Conservation (phyloP, 1,140 invertebrate genomes). For the Drosophila carrolli region DNA sequence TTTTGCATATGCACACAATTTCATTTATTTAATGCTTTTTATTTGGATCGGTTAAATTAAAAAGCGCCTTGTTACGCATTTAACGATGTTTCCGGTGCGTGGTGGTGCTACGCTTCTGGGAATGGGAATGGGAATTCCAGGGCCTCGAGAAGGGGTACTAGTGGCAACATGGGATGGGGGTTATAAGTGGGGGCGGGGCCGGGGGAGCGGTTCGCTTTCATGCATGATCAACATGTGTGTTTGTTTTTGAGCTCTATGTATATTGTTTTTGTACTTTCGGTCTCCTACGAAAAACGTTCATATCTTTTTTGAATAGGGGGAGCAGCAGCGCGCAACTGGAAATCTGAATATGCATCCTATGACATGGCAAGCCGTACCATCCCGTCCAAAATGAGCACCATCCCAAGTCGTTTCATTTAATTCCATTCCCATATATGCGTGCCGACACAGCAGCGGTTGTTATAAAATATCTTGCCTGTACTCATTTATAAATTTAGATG, state of each 20-base stretch:
- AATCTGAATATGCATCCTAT: conserved; percentile 47
- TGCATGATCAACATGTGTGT: conserved; percentile 66
- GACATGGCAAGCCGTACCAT: conserved; percentile 1
- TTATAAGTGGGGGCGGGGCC: conserved; percentile 14
- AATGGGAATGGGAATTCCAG: conserved; percentile 13
- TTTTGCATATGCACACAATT: conserved; percentile 76
- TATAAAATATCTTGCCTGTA: not conserved
- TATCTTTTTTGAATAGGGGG: conserved; percentile 28
- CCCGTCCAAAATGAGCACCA: conserved; percentile 16
- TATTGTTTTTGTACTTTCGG: conserved; percentile 33
- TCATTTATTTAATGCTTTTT: conserved; percentile 66
- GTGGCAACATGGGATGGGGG: conserved; percentile 5
- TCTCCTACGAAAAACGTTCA: conserved; percentile 2
- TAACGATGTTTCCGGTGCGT: conserved; percentile 74
- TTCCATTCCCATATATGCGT: conserved; percentile 19
- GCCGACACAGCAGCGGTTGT: conserved; percentile 5
- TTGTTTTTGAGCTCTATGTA: conserved; percentile 40
- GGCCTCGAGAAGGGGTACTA: conserved; percentile 12
- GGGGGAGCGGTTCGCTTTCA: conserved; percentile 47
- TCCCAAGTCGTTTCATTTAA: conserved; percentile 9
- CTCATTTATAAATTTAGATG: not conserved
- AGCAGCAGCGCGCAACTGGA: conserved; percentile 35
- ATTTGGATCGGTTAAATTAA: conserved; percentile 74
- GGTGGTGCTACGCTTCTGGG: conserved; percentile 26
- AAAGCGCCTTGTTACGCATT: conserved; percentile 81